Percentiles rank a stretch among this genome's conserved stretches.
These are phyloP conservation scores for Holothuria scabra DNA, from an alignment of 53 echinoderm and acorn worm species.

Conservation along the genomic window DNA sequence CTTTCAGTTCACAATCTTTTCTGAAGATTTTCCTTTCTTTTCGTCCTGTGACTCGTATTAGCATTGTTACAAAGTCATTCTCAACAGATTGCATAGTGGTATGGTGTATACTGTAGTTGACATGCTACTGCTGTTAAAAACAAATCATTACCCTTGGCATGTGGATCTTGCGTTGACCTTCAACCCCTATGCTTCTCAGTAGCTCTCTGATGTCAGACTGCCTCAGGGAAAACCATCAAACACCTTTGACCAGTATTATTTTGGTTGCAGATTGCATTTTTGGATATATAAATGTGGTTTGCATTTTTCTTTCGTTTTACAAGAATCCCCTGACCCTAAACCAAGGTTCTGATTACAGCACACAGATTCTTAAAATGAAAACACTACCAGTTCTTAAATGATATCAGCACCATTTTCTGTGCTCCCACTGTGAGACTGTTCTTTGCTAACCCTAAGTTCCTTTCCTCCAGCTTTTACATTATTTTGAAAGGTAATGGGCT, in stretches of 20 bases:
- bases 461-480: neutral
- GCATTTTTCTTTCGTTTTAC: neutral
- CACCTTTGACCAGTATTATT: constrained; percentile 25
- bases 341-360: constrained; percentile 19
- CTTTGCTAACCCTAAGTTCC: neutral
- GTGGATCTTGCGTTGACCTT: constrained; percentile 15
- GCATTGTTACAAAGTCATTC: too few species aligned
- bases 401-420: constrained; percentile 10
- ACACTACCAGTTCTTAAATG: neutral
- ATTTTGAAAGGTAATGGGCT: constrained; percentile 27
- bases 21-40: too few species aligned
- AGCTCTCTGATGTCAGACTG: constrained; percentile 4
- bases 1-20: too few species aligned
- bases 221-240: constrained; percentile 31
- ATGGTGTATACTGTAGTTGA: too few species aligned
- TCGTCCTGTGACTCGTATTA: too few species aligned
- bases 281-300: neutral
- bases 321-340: constrained; percentile 25
- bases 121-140: too few species aligned
- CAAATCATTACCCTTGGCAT: too few species aligned
- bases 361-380: constrained; percentile 22
- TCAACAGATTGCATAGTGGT: too few species aligned
- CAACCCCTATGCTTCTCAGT: neutral
- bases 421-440: constrained; percentile 28
- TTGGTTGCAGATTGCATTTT: constrained; percentile 10